These are phyloP conservation scores for Trachymyrmex septentrionalis DNA, from an alignment of 1,140 invertebrate genomes.

Conservation along the genomic window DNA sequence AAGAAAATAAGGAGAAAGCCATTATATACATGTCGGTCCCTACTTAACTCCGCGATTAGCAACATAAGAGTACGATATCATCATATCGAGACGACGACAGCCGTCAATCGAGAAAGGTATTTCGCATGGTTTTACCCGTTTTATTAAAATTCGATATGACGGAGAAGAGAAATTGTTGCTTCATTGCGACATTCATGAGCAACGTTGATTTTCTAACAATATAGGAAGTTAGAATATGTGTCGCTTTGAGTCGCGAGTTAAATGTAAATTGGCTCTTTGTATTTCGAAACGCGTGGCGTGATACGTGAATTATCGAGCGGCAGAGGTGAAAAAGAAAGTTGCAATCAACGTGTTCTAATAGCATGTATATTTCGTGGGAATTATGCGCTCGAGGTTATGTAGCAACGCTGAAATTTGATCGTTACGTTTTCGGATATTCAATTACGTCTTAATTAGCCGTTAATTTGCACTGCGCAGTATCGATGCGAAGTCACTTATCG, in stretches of 20 bases:
- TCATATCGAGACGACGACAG: neutral
- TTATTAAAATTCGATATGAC: neutral
- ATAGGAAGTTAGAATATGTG: neutral
- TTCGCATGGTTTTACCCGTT: neutral
- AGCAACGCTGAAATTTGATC: neutral
- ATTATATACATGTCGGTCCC: neutral
- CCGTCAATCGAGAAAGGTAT: neutral
- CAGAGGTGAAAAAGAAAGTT: neutral
- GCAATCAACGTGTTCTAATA: neutral
- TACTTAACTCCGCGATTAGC: neutral
- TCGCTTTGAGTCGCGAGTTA: neutral
- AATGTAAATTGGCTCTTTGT: neutral
- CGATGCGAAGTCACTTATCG: neutral
- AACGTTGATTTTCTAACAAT: neutral
- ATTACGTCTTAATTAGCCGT: slow-evolving; percentile 8
- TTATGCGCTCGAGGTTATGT: neutral
- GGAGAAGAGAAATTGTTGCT: neutral
- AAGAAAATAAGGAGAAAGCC: neutral
- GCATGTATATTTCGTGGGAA: neutral
- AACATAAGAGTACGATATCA: no score
- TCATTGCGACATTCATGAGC: neutral
- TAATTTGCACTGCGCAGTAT: neutral
- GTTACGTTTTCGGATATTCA: slow-evolving; percentile 18
- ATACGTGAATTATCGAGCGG: neutral
- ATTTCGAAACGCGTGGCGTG: neutral